Evolutionary conservation across 2,888 invertebrate species (phyloP).

Genomic region (Phalangium opilio): DNA sequence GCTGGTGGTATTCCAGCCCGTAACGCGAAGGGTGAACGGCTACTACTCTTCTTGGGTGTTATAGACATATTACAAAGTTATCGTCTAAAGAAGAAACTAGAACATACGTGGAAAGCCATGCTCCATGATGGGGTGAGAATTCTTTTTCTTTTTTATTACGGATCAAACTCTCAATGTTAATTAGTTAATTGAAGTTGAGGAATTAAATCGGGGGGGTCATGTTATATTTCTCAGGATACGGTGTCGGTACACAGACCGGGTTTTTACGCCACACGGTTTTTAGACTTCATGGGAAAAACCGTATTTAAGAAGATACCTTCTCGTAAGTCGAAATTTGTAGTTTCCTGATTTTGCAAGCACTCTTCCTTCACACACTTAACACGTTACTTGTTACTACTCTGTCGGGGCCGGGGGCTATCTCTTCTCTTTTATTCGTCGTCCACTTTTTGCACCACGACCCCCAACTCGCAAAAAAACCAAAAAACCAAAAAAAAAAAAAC

Average conservation of each 20-base stretch:
- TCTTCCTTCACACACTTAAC: too few relatives aligned
- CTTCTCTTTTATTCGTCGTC: too few relatives aligned
- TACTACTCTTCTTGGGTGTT: constrained; percentile 33
- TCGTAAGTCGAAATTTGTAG: constrained; percentile 54
- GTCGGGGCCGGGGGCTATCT: too few relatives aligned
- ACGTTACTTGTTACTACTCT: too few relatives aligned
- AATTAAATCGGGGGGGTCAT: too few relatives aligned
- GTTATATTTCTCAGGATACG: constrained; percentile 76
- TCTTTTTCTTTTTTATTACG: too few relatives aligned
- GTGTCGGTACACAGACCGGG: constrained; percentile 97
- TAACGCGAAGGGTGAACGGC: constrained; percentile 32
- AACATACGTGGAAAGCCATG: constrained; percentile 34
- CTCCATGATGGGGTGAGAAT: constrained; percentile 61
- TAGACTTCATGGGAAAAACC: constrained; percentile 89
- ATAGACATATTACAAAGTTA: constrained; percentile 36
- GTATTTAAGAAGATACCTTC: constrained; percentile 97
- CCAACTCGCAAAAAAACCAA: too few relatives aligned
- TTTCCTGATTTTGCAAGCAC: too few relatives aligned
- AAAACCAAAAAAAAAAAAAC: too few relatives aligned
- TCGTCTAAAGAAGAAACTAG: constrained; percentile 33
- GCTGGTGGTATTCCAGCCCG: constrained; percentile 42
- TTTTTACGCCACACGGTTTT: constrained; percentile 95
- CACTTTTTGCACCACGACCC: too few relatives aligned
- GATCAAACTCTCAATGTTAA: too few relatives aligned
- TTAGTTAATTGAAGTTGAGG: too few relatives aligned